Evolutionary conservation across 2,888 invertebrate genomes (phyloP).

Genomic region (Thymelicus acteon): DNA sequence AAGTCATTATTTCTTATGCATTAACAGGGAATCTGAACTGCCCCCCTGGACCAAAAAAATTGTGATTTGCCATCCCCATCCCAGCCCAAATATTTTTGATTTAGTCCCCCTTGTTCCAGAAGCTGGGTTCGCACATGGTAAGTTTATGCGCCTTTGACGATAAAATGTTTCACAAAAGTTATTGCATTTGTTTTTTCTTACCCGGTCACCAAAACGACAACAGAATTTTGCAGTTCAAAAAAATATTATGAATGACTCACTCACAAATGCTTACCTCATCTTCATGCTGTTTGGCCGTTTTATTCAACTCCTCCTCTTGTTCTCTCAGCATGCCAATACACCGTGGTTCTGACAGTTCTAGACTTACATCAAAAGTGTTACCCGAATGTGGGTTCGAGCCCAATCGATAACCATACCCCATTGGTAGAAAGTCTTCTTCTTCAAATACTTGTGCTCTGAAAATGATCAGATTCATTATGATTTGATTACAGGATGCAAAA

Average conservation of each 20-base stretch:
- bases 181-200: too few relatives aligned
- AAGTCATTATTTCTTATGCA: too few relatives aligned
- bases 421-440: slow-evolving; percentile 98
- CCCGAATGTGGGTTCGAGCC: slow-evolving; percentile 81
- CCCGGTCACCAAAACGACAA: too few relatives aligned
- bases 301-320: slow-evolving; percentile 95
- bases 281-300: slow-evolving; percentile 86
- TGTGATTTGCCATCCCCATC: too few relatives aligned
- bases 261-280: slow-evolving; percentile 70
- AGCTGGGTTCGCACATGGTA: too few relatives aligned
- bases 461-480: slow-evolving; percentile 15
- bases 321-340: slow-evolving; percentile 93
- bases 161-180: too few relatives aligned
- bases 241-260: not conserved
- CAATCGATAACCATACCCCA: slow-evolving; percentile 94
- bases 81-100: too few relatives aligned
- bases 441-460: slow-evolving; percentile 93
- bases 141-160: too few relatives aligned
- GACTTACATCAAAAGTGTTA: slow-evolving; percentile 77
- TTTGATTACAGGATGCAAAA: not conserved
- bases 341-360: slow-evolving; percentile 92
- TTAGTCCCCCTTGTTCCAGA: too few relatives aligned
- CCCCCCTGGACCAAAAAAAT: too few relatives aligned
- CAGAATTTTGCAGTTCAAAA: too few relatives aligned
- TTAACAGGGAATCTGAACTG: too few relatives aligned